Evolutionary conservation across 64 coral and sea anemone genomes (phyloP).

Genomic region (Acropora tenuis): DNA sequence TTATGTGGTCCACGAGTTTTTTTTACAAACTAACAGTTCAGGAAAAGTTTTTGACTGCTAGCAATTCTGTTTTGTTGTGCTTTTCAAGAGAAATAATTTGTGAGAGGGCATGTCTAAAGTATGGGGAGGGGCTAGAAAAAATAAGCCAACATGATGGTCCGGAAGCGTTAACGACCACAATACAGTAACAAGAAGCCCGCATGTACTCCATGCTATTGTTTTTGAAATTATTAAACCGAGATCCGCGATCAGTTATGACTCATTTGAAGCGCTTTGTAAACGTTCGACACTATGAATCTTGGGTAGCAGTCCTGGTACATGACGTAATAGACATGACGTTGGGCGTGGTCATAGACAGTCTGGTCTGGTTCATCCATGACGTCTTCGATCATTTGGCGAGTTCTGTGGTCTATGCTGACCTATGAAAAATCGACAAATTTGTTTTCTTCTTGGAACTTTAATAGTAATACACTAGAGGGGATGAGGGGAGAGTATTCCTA

Average conservation of each 20-base stretch:
- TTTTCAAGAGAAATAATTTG: too few species aligned
- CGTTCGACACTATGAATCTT: conserved; percentile 75
- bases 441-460: not conserved
- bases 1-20: too few species aligned
- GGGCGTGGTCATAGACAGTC: conserved; percentile 72
- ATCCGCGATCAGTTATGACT: conserved; percentile 35
- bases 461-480: too few species aligned
- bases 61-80: too few species aligned
- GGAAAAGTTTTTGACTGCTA: too few species aligned
- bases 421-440: conserved; percentile 18
- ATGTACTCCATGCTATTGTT: too few species aligned
- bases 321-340: conserved; percentile 89
- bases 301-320: conserved; percentile 96
- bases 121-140: not conserved
- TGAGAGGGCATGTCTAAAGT: not conserved
- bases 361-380: conserved; percentile 78
- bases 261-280: conserved; percentile 62
- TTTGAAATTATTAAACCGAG: not conserved
- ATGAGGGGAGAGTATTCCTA: too few species aligned
- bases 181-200: too few species aligned
- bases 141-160: not conserved
- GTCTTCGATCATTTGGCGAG: conserved; percentile 80
- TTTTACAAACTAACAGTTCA: too few species aligned
- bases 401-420: conserved; percentile 96
- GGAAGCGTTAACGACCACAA: too few species aligned